These are phyloP conservation scores for Zaprionus gabonicus DNA, from an alignment of 1,140 invertebrate species.

Conservation along the genomic window DNA sequence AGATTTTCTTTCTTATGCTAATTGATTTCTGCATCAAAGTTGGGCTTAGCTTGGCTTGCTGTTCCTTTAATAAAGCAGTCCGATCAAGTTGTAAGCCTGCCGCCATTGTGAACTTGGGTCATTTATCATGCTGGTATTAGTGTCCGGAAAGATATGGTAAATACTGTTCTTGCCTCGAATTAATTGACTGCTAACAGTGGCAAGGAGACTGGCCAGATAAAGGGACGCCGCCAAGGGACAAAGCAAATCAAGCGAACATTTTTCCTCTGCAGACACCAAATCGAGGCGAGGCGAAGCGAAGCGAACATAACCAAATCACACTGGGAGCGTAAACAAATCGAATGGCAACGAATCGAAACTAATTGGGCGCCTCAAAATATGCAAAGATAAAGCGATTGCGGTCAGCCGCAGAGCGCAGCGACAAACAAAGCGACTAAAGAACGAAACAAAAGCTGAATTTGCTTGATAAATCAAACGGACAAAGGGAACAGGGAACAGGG, in stretches of 20 bases:
- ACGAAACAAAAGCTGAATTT: conserved; percentile 52
- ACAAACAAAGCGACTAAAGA: conserved; percentile 22
- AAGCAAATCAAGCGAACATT: conserved; percentile 67
- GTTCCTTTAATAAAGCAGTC: conserved; percentile 43
- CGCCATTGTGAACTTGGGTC: not conserved
- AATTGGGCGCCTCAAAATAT: conserved; percentile 74
- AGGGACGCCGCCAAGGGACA: conserved; percentile 25
- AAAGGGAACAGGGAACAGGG: not conserved
- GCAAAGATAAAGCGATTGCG: conserved; percentile 74
- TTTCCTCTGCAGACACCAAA: conserved; percentile 42
- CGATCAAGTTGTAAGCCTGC: conserved; percentile 21
- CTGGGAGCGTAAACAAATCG: conserved; percentile 54
- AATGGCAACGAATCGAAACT: conserved; percentile 74
- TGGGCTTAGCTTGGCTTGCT: conserved; percentile 42
- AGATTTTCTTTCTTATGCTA: conserved; percentile 46
- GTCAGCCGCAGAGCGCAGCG: conserved; percentile 50
- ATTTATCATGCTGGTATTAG: conserved; percentile 7
- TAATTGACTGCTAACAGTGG: conserved; percentile 73
- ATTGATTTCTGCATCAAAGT: conserved; percentile 61
- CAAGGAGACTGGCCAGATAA: conserved; percentile 43
- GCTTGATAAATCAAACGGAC: conserved; percentile 63
- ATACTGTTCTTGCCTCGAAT: conserved; percentile 61
- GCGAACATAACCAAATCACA: conserved; percentile 29
- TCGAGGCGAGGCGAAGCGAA: conserved; percentile 1
- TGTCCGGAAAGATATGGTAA: conserved; percentile 31